Conservation (phyloP, 1,140 invertebrate species). For the Lethrus apterus region DNA sequence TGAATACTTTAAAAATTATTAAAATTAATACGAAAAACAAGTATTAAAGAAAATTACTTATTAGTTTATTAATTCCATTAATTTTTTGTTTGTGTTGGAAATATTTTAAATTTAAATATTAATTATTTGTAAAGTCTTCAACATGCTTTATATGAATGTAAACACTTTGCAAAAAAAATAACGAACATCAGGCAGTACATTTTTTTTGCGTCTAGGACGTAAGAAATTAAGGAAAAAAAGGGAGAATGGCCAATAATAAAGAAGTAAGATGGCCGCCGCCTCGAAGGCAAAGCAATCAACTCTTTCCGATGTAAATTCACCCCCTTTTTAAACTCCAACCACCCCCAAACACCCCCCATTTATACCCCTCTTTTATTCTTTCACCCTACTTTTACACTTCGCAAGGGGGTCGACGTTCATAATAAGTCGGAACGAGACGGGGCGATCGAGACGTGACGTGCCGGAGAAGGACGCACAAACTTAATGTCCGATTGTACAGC, state of each 20-base stretch:
- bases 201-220: too few species aligned
- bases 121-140: too few species aligned
- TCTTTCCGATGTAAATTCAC: constrained; percentile 38
- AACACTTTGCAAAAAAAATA: too few species aligned
- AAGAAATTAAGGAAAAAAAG: too few species aligned
- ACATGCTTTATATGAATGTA: too few species aligned
- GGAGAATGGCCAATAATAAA: constrained; percentile 29
- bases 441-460: not conserved
- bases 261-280: constrained; percentile 36
- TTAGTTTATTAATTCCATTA: too few species aligned
- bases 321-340: constrained; percentile 26
- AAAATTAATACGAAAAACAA: too few species aligned
- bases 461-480: constrained; percentile 7
- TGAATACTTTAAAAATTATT: too few species aligned
- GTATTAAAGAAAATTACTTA: too few species aligned
- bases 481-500: constrained; percentile 18
- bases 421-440: constrained; percentile 19
- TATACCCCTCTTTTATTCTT: constrained; percentile 35
- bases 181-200: too few species aligned
- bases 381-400: constrained; percentile 37
- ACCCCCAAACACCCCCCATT: constrained; percentile 32
- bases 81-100: too few species aligned
- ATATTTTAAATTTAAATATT: too few species aligned
- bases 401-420: constrained; percentile 23
- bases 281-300: constrained; percentile 33